These are phyloP conservation scores for Sipha maydis DNA, from an alignment of 2,888 invertebrate genomes.

Conservation along the genomic window DNA sequence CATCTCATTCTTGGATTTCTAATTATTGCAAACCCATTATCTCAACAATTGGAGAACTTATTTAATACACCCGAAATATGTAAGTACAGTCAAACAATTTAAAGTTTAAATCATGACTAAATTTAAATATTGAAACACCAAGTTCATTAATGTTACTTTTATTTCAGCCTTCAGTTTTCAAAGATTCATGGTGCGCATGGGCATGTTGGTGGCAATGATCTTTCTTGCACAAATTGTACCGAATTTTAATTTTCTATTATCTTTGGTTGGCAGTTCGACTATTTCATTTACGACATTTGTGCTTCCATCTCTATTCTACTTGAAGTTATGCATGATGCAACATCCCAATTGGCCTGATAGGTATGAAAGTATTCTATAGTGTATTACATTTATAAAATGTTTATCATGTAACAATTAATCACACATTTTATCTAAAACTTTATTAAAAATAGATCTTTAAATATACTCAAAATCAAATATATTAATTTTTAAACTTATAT, in stretches of 20 bases:
- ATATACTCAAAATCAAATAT: not conserved
- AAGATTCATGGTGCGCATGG: constrained; percentile 72
- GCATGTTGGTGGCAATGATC: constrained; percentile 72
- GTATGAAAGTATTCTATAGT: constrained; percentile 66
- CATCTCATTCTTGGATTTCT: constrained; percentile 77
- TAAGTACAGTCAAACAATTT: constrained; percentile 66
- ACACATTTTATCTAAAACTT: too few relatives aligned
- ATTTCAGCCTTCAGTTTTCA: constrained; percentile 73
- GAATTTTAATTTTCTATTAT: constrained; percentile 76
- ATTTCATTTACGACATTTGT: constrained; percentile 77
- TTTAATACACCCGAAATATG: constrained; percentile 72
- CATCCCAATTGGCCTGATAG: constrained; percentile 69
- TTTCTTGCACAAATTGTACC: constrained; percentile 77
- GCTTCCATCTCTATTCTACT: constrained; percentile 76
- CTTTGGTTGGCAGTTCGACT: constrained; percentile 78
- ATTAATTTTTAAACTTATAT: not conserved
- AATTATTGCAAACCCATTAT: constrained; percentile 78
- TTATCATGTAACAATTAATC: too few relatives aligned
- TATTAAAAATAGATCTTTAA: too few relatives aligned
- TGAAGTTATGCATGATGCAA: constrained; percentile 71
- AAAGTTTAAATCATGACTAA: not conserved
- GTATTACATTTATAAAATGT: not conserved
- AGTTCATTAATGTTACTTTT: constrained; percentile 41
- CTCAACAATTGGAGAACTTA: constrained; percentile 77
- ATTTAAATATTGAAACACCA: too few relatives aligned